These are phyloP conservation scores for Ornithorhynchus anatinus DNA, from an alignment of 2,113 vertebrate genomes.

Conservation along the genomic window DNA sequence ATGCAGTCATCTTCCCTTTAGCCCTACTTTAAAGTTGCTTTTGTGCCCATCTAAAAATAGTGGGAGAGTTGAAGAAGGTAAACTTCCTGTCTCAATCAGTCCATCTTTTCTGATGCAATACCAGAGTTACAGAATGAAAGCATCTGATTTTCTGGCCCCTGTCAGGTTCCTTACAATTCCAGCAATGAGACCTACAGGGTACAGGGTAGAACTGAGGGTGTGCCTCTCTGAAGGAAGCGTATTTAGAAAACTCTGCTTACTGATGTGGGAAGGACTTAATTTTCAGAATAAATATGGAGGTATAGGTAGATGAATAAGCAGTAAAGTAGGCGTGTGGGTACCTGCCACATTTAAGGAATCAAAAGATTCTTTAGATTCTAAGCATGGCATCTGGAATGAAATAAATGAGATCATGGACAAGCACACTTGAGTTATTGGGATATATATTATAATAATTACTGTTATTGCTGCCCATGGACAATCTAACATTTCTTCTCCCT, in stretches of 20 bases:
- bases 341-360: background rate
- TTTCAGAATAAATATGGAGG: background rate
- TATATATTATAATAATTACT: background rate
- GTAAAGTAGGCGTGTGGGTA: background rate
- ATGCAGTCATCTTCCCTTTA: background rate
- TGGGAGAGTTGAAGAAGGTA: background rate
- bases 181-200: background rate
- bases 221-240: background rate
- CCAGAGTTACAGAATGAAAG: background rate
- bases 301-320: background rate
- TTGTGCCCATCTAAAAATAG: background rate
- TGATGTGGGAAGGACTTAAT: constrained; percentile 1
- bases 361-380: background rate
- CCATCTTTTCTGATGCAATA: background rate
- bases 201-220: background rate
- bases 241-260: background rate
- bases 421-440: background rate
- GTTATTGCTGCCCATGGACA: background rate
- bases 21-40: background rate
- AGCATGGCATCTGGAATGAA: background rate
- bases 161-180: background rate
- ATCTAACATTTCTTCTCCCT: background rate
- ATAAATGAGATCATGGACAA: background rate
- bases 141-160: background rate
- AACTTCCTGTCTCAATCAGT: background rate